phyloP scores from a whole-genome alignment of 2,797 vertebrate species.

The Anguilla marmorata region DNA sequence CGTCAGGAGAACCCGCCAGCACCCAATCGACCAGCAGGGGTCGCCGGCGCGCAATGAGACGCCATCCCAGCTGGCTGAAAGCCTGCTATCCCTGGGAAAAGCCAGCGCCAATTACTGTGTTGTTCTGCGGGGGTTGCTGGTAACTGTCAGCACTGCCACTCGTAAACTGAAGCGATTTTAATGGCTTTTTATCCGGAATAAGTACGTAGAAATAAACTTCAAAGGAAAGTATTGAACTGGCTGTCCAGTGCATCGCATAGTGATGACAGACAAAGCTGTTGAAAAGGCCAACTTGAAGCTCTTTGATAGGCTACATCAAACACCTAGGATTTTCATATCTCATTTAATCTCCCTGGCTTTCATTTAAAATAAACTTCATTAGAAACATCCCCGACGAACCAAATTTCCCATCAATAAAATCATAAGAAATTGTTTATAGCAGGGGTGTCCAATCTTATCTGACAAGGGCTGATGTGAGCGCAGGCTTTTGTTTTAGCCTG shows the following conservation, averaged over 20 bases:
- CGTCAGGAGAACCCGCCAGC: not conserved
- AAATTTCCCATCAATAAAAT: conserved; percentile 34
- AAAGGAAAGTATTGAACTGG: not conserved
- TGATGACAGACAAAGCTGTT: not conserved
- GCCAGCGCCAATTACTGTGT: not conserved
- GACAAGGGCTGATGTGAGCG: not conserved
- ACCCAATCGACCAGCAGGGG: not conserved
- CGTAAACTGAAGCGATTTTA: not conserved
- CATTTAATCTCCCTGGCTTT: not conserved
- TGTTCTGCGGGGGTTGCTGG: not conserved
- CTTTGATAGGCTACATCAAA: not conserved
- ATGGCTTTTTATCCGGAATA: not conserved
- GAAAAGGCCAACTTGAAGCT: not conserved
- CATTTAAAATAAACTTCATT: not conserved
- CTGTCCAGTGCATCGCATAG: not conserved
- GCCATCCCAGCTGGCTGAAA: not conserved
- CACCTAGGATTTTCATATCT: not conserved
- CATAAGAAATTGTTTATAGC: conserved; percentile 31
- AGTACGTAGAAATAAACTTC: not conserved
- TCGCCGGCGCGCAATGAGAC: not conserved
- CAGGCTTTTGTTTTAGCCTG: not conserved
- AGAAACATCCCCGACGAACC: not conserved
- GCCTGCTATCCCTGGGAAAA: not conserved
- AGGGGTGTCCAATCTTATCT: not conserved
- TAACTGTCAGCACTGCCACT: not conserved